These are phyloP conservation scores for Drosophila ambigua DNA, from an alignment of 1,140 invertebrate species.

Conservation along the genomic window DNA sequence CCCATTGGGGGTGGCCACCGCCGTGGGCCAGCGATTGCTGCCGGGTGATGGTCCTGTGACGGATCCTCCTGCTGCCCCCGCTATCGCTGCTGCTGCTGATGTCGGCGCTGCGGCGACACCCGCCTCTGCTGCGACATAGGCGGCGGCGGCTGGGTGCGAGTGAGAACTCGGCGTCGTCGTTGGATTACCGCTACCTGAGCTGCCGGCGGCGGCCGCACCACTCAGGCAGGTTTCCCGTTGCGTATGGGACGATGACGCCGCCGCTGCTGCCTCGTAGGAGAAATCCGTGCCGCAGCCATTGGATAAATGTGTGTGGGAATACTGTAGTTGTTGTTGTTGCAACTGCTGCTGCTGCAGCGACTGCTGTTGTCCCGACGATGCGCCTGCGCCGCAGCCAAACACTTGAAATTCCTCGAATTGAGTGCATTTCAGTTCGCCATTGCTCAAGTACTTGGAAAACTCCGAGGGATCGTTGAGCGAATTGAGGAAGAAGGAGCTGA, in stretches of 20 bases:
- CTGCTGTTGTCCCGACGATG: constrained; percentile 43
- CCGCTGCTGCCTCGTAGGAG: constrained; percentile 11
- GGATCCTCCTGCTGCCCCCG: constrained; percentile 17
- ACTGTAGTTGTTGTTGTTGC: constrained; percentile 59
- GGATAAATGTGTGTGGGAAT: constrained; percentile 57
- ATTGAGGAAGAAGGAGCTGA: constrained; percentile 83
- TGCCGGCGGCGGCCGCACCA: constrained; percentile 2
- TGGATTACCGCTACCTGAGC: constrained; percentile 37
- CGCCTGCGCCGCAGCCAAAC: constrained; percentile 65
- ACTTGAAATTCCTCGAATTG: constrained; percentile 83
- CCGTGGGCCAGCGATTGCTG: constrained; percentile 73
- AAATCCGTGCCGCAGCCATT: constrained; percentile 38
- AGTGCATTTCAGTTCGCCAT: constrained; percentile 81
- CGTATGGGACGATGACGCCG: constrained; percentile 13
- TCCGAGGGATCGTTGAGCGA: constrained; percentile 83
- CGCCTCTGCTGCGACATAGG: constrained; percentile 9
- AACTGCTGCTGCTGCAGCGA: constrained; percentile 52
- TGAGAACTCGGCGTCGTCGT: too few species aligned
- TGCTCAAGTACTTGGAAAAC: constrained; percentile 83
- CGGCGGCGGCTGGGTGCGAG: constrained; percentile 4
- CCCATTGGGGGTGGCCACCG: constrained; percentile 66
- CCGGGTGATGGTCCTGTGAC: constrained; percentile 21
- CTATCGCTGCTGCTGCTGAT: constrained; percentile 6
- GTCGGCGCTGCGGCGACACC: constrained; percentile 23
- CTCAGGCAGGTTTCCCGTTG: constrained; percentile 32